These are phyloP conservation scores for Paelopatides confundens DNA, from an alignment of 53 echinoderm and acorn worm species.

Conservation along the genomic window DNA sequence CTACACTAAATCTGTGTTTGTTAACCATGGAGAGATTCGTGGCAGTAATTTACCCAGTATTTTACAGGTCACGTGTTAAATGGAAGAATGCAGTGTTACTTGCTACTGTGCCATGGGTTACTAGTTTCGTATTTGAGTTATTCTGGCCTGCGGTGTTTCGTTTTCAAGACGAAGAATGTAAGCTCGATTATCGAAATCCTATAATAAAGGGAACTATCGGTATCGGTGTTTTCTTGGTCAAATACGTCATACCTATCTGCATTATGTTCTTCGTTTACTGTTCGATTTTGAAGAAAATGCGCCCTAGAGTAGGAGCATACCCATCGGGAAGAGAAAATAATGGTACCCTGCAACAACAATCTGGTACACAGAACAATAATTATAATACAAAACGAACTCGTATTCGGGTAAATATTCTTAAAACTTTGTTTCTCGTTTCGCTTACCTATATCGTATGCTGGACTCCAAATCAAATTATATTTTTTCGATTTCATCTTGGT, in stretches of 20 bases:
- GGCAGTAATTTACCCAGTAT: slow-evolving; percentile 40
- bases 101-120: slow-evolving; percentile 33
- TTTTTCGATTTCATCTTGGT: slow-evolving; percentile 62
- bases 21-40: slow-evolving; percentile 46
- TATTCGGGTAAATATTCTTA: slow-evolving; percentile 52
- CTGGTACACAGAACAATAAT: not conserved
- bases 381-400: too few species aligned
- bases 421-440: slow-evolving; percentile 65
- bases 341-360: too few species aligned
- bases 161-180: slow-evolving; percentile 40
- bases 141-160: slow-evolving; percentile 45
- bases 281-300: slow-evolving; percentile 48
- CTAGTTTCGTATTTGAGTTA: slow-evolving; percentile 11
- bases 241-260: slow-evolving; percentile 56
- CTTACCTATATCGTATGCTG: slow-evolving; percentile 61
- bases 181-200: slow-evolving; percentile 40
- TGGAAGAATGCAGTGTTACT: not conserved
- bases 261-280: slow-evolving; percentile 64
- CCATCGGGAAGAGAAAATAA: not conserved
- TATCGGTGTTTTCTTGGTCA: slow-evolving; percentile 55
- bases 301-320: not conserved
- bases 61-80: slow-evolving; percentile 1
- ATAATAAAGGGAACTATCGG: slow-evolving; percentile 50
- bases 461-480: slow-evolving; percentile 66
- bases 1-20: slow-evolving; percentile 38